Evolutionary conservation across 2,797 vertebrate genomes (phyloP), one percentile per base, ranked within the genome.

Genomic region (Rhynchotus rufescens): DNA sequence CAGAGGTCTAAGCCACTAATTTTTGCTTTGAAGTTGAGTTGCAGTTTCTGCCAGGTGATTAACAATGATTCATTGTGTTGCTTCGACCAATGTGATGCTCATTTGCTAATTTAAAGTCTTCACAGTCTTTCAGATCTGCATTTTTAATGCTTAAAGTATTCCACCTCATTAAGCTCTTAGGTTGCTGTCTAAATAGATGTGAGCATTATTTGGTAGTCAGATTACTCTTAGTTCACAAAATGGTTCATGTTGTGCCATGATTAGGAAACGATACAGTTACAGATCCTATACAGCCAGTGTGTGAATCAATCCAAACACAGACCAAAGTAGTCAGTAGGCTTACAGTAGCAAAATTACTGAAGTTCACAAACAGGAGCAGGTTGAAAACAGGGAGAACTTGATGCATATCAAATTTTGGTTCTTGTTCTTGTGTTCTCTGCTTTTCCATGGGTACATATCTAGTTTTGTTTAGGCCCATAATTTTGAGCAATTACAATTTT

Each of bases 21-120:
- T 97, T 91, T 95, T 89, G 81, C 96, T 97, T 97, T 97, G 96
- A 97, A 95, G 95, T 90, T 92, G 95, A 96, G 87, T 88, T 96
- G 84, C 79, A 95, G 92, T 95, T 94, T 96, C 96, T 95, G 79
- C 91, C 93, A 93, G 93, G 77, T 94, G 94, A 94, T 93, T 96
- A 88, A 77, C 60, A 73, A 28, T 97, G 96, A 96, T 94, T 97
- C 96, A 97, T 92, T 85, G 26, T 64, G 80, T 93, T 95, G 59
- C 95, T 85, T 91, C 87, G 90, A 90, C 86, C 82, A 84, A 90
- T 76, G 62, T 44, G 57, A 91, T 87, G 93, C 84, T 94, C 80
- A 78, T 86, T 97, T 86, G 67, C 71, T 92, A 92, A 82, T 95
- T 96, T 95, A 80, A 95, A 86, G 82, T 94, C 92, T 95, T 96